These are phyloP conservation scores for Lutraria lutraria DNA, from an alignment of 2,888 invertebrate species.

Conservation along the genomic window DNA sequence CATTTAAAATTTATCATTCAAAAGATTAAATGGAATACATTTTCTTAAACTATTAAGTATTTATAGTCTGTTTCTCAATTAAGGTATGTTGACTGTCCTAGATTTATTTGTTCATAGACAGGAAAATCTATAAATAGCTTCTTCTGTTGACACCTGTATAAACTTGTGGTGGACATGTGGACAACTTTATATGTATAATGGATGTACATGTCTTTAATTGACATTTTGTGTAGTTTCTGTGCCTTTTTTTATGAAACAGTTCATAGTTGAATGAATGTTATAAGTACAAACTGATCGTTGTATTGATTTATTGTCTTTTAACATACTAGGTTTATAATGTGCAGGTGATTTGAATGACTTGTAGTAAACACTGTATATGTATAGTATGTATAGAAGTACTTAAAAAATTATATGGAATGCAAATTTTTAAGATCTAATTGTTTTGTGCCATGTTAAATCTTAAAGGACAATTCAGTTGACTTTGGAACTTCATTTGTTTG, in stretches of 20 bases:
- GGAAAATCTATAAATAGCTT: neutral
- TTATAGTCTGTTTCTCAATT: slow-evolving; percentile 2
- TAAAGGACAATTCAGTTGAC: too few species aligned
- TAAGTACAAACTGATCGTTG: neutral
- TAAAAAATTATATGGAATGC: too few species aligned
- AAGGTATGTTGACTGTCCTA: neutral
- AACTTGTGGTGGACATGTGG: neutral
- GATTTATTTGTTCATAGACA: neutral
- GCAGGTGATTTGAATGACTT: neutral
- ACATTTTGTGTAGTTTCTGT: neutral
- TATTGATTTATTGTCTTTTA: neutral
- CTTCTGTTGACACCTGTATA: neutral
- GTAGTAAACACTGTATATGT: too few species aligned
- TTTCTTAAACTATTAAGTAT: neutral
- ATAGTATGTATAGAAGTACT: too few species aligned
- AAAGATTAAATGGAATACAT: neutral
- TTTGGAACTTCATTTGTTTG: too few species aligned
- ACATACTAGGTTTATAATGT: neutral
- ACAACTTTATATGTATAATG: neutral
- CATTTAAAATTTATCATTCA: neutral
- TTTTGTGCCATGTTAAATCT: too few species aligned
- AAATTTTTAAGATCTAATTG: too few species aligned
- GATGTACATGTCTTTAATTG: neutral
- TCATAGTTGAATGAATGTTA: neutral
- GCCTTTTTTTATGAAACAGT: neutral